Base-by-base conservation (phyloP, 1,140 invertebrate genomes). In the Pogonognathellus flavescens region DNA sequence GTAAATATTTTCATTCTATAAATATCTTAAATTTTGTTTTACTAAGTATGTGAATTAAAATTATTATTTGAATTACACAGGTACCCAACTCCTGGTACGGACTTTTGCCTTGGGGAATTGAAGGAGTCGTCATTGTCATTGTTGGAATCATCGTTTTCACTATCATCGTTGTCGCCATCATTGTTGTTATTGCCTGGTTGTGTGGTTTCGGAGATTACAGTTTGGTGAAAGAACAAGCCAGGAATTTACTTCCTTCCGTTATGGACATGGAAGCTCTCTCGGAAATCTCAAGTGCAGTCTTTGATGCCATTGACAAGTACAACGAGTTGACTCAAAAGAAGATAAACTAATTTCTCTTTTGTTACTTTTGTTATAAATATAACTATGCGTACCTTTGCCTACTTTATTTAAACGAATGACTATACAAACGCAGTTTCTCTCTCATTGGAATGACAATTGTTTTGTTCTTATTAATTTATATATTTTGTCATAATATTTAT, bases 21-120 rank as follows among this genome's bases (percentile, higher is more conserved):
- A n/a, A n/a, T n/a, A n/a, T n/a, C n/a, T n/a, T n/a, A n/a, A n/a
- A n/a, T n/a, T n/a, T n/a, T n/a, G n/a, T n/a, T n/a, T n/a, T n/a
- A n/a, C n/a, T n/a, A n/a, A n/a, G n/a, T n/a, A n/a, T n/a, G n/a
- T n/a, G n/a, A n/a, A n/a, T n/a, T n/a, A n/a, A n/a, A n/a, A n/a
- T n/a, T n/a, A n/a, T n/a, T n/a, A n/a, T 31, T 83, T 3, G 3
- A 25, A 20, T 13, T 22, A 20, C 41, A 31, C 70, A 89, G 88
- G 88, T 89, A 18, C 88, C 88, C 14, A 89, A 89, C 83, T 84
- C 85, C 50, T 88, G 87, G 88, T 88, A 88, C 25, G 88, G 88
- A 50, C 66, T 89, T 7, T 80, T 89, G 16, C 88, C 88, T 4
- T 89, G 88, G 88, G 88, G 88, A 22, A 87, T 87, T 83, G 88